These are phyloP conservation scores for Clarias batrachus DNA, from an alignment of 2,113 vertebrate genomes.

Conservation along the genomic window DNA sequence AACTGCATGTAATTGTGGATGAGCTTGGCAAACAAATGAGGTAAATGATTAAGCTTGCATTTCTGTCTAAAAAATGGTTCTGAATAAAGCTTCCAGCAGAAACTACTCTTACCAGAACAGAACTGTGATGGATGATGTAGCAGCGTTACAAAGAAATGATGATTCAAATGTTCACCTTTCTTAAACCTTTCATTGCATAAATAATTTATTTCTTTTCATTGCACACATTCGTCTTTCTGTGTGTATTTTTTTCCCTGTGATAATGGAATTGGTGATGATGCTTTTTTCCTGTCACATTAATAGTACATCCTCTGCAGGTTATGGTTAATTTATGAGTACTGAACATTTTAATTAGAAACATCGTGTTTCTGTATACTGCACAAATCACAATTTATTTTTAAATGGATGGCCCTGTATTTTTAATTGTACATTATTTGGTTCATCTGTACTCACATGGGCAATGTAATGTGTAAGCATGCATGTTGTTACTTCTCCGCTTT, in stretches of 20 bases:
- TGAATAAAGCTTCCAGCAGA: not conserved
- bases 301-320: constrained; percentile 46
- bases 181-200: not conserved
- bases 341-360: constrained; percentile 59
- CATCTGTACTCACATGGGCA: not conserved
- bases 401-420: constrained; percentile 17
- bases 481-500: too few relatives aligned
- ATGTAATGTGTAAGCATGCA: not conserved
- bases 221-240: not conserved
- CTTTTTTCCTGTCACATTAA: constrained; percentile 34
- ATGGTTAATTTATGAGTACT: constrained; percentile 58
- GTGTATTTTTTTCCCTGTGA: constrained; percentile 2
- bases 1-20: not conserved
- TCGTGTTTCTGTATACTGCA: constrained; percentile 54
- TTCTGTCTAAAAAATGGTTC: not conserved
- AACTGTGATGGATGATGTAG: not conserved
- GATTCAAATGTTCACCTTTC: not conserved
- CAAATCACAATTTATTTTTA: constrained; percentile 55
- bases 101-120: not conserved
- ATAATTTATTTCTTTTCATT: constrained; percentile 1
- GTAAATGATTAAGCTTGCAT: not conserved
- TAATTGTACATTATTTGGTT: not conserved
- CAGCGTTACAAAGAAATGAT: not conserved
- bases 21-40: not conserved
- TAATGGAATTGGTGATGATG: not conserved